Conservation (phyloP, 2,888 invertebrate species). For the Tetragonisca angustula region DNA sequence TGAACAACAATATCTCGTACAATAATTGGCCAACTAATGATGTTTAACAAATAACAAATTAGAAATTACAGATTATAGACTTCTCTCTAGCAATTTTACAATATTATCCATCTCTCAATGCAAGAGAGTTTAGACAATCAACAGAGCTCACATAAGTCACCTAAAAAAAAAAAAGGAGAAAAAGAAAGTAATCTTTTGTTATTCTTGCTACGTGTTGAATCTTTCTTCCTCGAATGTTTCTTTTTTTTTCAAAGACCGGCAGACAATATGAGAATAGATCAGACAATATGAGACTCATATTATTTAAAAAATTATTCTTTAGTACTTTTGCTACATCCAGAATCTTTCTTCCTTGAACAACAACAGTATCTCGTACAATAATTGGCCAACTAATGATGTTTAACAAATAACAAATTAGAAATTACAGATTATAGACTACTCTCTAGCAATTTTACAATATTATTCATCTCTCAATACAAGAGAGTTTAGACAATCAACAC, state of each 20-base stretch:
- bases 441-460: no score
- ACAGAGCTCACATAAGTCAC: no score
- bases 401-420: no score
- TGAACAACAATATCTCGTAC: neutral
- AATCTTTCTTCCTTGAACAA: no score
- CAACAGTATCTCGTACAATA: no score
- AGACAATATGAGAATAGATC: neutral
- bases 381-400: no score
- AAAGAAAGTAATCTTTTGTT: neutral
- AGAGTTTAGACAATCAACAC: neutral
- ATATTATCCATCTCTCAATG: neutral
- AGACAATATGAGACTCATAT: no score
- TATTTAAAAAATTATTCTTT: no score
- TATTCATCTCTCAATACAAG: neutral
- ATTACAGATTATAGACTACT: no score
- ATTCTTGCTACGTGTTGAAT: constrained; percentile 3
- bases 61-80: neutral
- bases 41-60: neutral
- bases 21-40: neutral
- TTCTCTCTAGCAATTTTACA: neutral
- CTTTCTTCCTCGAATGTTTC: neutral
- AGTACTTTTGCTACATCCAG: no score
- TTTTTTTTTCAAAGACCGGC: neutral
- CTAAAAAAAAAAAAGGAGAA: no score
- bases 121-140: no score